Base-by-base conservation (phyloP, 1,140 invertebrate species). In the Cotesia chilonis region DNA sequence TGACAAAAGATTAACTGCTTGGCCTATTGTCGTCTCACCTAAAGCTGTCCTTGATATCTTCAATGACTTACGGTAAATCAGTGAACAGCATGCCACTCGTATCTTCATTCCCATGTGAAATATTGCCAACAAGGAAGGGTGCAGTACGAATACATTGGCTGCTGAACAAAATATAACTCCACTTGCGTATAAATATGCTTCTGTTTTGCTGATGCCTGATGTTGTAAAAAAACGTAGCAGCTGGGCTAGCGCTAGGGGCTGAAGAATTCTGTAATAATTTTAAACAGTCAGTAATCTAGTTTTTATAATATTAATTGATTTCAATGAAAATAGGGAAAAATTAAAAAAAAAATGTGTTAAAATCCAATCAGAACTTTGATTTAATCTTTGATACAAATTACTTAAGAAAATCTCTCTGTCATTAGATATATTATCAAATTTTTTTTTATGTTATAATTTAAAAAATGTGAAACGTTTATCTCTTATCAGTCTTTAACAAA, bases 1-100 rank as follows among this genome's bases (percentile, higher is more conserved):
- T 1, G 95, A 95, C 65, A 97, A 83, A 0, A 97, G 87, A 83
- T 97, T 98, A 0, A 97, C 92, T 65, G 96, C 93, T 81, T 95
- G 93, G 0, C 95, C 95, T 2, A 92, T 88, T 0, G 95, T 92
- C 0, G 94, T 94, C 82, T 93, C 90, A 0, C 90, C 91, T 14
- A 95, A 83, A n/a, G 94, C 92, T n/a, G 88, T 89, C 74, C 88
- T 88, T 4, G 89, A 91, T 0, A 92, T 77, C 75, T 84, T 86
- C 54, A 92, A 79, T 1, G 88, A 92, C 90, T 96, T 94, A 83
- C 92, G 91, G 80, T 96, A 97, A 67, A 96, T 91, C 0, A 96
- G 82, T 0, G 94, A 92, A 67, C 93, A 95, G 72, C 92, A 92
- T 0, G 91, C 93, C 0, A 96, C 87, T 6, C 95, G 87, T 71